Base-by-base conservation (phyloP, 2,888 invertebrate genomes). In the Catocala nupta region DNA sequence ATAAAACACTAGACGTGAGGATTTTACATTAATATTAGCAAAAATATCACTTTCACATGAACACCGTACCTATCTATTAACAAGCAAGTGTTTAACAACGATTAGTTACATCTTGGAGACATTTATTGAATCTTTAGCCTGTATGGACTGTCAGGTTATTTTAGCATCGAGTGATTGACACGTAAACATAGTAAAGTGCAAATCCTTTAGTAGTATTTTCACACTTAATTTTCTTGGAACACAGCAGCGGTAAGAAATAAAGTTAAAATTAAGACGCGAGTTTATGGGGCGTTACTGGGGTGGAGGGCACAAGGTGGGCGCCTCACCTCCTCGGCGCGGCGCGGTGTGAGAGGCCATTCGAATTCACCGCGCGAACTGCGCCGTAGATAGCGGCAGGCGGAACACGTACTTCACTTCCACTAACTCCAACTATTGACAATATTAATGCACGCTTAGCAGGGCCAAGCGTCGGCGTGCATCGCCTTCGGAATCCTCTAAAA, bases 381-480 rank as follows among this genome's bases (percentile, higher is more conserved):
- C 91, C 90, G 91, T 91, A 93, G 93, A 94, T 92, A 93, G 92
- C 91, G 91, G 92, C 93, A 93, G 91, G 92, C 93, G 92, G 92
- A 90, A 92, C 93, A 94, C 93, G 93, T 94, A 92, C 93, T 91
- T 91, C 91, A 92, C 92, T 94, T 93, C 93, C 90, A 93, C 92
- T 92, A 93, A 93, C 93, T 93, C 92, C 90, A 92, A 93, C 93
- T 94, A 94, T 93, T 94, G 93, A 94, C 93, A 93, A 93, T 93
- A 93, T 93, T 93, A 93, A 93, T 93, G 93, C 92, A 93, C 92
- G 92, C 90, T 93, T 92, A 93, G 89, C 90, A 89, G 88, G 89
- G 89, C 91, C 89, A 89, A 91, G 87, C 88, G 88, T 74, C 82
- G 84, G 68, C 91, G 90, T 90, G 92, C 85, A 84, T 73, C 75